Evolutionary conservation across 2,797 vertebrate genomes (phyloP).

Genomic region (Allobates femoralis): DNA sequence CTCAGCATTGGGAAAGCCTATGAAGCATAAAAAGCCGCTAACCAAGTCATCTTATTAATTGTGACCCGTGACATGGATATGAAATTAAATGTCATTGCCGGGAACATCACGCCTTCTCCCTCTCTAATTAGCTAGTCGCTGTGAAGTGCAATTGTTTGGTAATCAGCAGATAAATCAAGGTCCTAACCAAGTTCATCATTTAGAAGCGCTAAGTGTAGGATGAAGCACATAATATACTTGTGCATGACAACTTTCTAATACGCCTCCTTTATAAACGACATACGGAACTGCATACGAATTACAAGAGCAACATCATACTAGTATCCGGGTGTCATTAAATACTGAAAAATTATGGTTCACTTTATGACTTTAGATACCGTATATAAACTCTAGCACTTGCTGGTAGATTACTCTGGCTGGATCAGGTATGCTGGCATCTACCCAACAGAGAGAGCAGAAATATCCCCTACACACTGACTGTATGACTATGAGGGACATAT

Average conservation of each 20-base stretch:
- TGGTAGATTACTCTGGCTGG: too few species aligned
- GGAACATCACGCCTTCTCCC: not conserved
- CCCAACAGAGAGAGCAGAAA: too few species aligned
- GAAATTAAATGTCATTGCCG: conserved; percentile 11
- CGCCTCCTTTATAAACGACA: not conserved
- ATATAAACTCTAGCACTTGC: too few species aligned
- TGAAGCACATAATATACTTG: not conserved
- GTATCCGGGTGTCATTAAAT: not conserved
- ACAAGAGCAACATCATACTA: not conserved
- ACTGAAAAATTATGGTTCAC: not conserved
- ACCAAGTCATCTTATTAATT: not conserved
- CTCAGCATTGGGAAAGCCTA: not conserved
- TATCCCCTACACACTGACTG: too few species aligned
- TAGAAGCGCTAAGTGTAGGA: not conserved
- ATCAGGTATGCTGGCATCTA: too few species aligned
- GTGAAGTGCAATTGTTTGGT: not conserved
- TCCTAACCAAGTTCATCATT: not conserved
- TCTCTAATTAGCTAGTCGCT: not conserved
- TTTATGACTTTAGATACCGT: too few species aligned
- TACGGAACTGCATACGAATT: not conserved
- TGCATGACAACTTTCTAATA: not conserved
- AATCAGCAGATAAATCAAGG: not conserved
- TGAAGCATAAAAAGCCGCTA: not conserved
- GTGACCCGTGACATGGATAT: not conserved
- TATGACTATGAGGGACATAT: too few species aligned